These are phyloP conservation scores for Maniola jurtina DNA, from an alignment of 1,140 invertebrate species.

Conservation along the genomic window DNA sequence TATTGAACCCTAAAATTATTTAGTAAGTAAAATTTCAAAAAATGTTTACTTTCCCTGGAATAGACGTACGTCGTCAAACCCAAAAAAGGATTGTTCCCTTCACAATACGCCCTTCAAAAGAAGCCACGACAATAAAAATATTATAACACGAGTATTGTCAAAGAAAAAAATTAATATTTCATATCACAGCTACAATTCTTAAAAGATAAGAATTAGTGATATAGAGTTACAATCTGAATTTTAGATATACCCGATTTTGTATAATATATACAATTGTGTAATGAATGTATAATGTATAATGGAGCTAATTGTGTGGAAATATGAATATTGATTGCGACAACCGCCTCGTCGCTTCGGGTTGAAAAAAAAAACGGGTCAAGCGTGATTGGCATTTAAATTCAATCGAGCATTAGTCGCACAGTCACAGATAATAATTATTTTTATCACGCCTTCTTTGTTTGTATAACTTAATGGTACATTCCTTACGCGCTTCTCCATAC, in stretches of 20 bases:
- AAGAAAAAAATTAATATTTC: slow-evolving; percentile 66
- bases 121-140: slow-evolving; percentile 72
- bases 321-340: slow-evolving; percentile 69
- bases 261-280: slow-evolving; percentile 38
- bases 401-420: not conserved
- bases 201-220: slow-evolving; percentile 61
- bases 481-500: too few relatives aligned
- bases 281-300: slow-evolving; percentile 62
- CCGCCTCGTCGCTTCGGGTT: slow-evolving; percentile 39
- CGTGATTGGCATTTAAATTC: slow-evolving; percentile 15
- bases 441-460: not conserved
- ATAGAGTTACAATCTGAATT: slow-evolving; percentile 70
- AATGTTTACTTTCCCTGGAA: slow-evolving; percentile 8
- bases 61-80: not conserved
- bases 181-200: slow-evolving; percentile 40
- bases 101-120: slow-evolving; percentile 29
- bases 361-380: slow-evolving; percentile 25
- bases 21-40: not conserved
- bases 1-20: not conserved
- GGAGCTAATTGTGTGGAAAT: slow-evolving; percentile 73
- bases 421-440: not conserved
- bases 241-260: slow-evolving; percentile 49
- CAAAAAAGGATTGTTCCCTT: slow-evolving; percentile 17
- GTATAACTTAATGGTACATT: too few relatives aligned
- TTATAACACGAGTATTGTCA: slow-evolving; percentile 57